Conservation (phyloP, 2,113 vertebrate genomes). For the Mustela nigripes region DNA sequence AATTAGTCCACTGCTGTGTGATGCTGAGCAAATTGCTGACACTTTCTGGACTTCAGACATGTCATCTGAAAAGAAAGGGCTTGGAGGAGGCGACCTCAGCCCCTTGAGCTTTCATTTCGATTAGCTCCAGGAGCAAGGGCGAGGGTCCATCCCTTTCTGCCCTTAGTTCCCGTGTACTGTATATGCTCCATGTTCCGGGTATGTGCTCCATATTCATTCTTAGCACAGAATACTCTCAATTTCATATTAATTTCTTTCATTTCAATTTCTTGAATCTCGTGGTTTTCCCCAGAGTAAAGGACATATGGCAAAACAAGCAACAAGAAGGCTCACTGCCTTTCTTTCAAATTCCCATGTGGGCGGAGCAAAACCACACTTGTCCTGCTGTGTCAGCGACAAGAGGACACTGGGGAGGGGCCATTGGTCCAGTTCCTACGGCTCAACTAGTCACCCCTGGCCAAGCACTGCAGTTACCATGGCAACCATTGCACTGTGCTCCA, state of each 20-base stretch:
- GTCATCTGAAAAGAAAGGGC: background rate
- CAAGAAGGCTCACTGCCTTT: background rate
- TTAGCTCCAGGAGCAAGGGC: background rate
- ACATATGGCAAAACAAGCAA: background rate
- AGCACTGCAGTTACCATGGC: conserved; percentile 68
- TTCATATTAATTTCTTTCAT: background rate
- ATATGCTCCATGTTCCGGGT: fast-evolving
- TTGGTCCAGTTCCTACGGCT: conserved; percentile 43
- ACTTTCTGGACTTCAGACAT: background rate
- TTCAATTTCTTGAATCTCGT: background rate
- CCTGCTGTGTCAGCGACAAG: conserved; percentile 20
- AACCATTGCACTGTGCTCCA: conserved; percentile 66
- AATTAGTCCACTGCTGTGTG: background rate
- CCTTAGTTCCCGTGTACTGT: fast-evolving
- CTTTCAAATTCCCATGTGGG: background rate
- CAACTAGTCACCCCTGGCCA: conserved; percentile 74
- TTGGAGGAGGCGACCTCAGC: fast-evolving
- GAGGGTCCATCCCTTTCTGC: background rate
- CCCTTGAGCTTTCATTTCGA: background rate
- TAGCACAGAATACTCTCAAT: background rate
- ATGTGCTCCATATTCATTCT: fast-evolving
- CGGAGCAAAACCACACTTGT: background rate
- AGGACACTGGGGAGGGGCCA: background rate
- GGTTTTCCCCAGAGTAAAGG: background rate
- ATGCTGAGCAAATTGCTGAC: background rate